A percentile compares a stretch with the other conserved stretches of the same genome.
Conservation (phyloP, 2,797 vertebrate genomes). For the Sarcophilus harrisii region DNA sequence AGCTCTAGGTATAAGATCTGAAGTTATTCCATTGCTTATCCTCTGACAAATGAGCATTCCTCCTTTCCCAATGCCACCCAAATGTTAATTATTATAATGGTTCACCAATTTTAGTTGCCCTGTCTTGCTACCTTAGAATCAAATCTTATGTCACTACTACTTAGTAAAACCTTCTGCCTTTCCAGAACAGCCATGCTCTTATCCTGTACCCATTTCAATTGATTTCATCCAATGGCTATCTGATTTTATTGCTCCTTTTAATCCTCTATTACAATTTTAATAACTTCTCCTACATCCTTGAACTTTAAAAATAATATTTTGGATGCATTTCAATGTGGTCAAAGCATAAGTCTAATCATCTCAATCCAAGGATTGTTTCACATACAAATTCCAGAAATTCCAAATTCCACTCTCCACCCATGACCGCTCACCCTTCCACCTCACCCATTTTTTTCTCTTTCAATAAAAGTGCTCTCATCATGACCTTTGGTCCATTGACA, state of each 20-base stretch:
- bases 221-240: not conserved
- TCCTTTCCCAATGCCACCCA: not conserved
- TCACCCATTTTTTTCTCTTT: not conserved
- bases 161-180: not conserved
- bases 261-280: not conserved
- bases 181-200: not conserved
- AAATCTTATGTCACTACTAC: not conserved
- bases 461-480: not conserved
- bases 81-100: not conserved
- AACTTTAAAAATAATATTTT: not conserved
- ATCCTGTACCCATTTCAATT: not conserved
- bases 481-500: not conserved
- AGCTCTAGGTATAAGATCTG: not conserved
- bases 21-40: not conserved
- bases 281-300: not conserved
- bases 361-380: not conserved
- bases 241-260: not conserved
- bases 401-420: not conserved
- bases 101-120: not conserved
- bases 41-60: not conserved
- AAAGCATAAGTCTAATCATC: not conserved
- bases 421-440: not conserved
- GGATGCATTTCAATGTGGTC: not conserved
- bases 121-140: not conserved
- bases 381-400: not conserved